Conservation (phyloP, 2,888 invertebrate genomes). For the Xestia c-nigrum region DNA sequence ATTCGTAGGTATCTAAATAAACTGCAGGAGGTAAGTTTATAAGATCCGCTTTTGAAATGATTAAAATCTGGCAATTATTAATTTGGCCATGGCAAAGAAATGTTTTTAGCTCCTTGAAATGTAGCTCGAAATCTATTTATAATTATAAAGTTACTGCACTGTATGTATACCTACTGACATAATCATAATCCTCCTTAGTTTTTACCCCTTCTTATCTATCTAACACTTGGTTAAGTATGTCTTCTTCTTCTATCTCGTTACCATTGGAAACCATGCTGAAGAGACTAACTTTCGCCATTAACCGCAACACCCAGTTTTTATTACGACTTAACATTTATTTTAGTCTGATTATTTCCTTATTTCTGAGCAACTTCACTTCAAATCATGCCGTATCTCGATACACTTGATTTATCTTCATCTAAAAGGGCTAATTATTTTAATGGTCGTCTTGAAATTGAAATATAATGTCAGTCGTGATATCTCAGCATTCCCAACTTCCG, state of each 20-base stretch:
- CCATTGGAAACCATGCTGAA: not conserved
- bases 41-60: not conserved
- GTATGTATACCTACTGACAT: not conserved
- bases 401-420: conserved; percentile 52
- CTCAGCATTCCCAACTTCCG: conserved; percentile 57
- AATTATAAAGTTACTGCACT: not conserved
- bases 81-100: not conserved
- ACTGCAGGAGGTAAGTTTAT: not conserved
- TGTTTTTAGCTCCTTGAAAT: not conserved
- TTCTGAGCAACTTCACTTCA: not conserved
- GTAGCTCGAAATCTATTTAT: not conserved
- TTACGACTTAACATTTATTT: not conserved
- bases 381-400: conserved; percentile 19
- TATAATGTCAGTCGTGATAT: conserved; percentile 66
- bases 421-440: conserved; percentile 60
- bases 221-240: no score
- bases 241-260: not conserved
- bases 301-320: not conserved
- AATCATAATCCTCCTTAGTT: not conserved
- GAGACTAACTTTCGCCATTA: conserved; percentile 1
- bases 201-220: not conserved
- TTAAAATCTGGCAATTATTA: no score
- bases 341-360: conserved; percentile 20
- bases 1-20: not conserved
- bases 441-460: conserved; percentile 61